Conservation (phyloP, 2,797 vertebrate genomes). For the Enteromius paludinosus region DNA sequence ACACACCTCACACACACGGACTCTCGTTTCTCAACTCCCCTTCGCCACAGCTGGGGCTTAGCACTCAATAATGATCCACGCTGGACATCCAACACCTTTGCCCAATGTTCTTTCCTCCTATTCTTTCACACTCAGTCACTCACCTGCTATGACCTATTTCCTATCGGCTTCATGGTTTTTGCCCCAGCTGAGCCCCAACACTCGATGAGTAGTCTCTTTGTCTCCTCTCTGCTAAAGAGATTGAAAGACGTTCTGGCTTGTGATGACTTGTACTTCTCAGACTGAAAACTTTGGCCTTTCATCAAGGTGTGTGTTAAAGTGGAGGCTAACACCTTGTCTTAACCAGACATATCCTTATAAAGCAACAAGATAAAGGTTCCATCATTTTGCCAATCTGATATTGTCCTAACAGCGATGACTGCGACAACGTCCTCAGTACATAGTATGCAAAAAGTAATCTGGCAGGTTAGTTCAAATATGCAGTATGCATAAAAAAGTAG, state of each 20-base stretch:
- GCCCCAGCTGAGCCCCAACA: slow-evolving; percentile 75
- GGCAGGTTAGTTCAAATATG: not conserved
- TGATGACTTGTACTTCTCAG: slow-evolving; percentile 27
- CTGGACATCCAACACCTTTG: slow-evolving; percentile 62
- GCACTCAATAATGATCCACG: slow-evolving; percentile 72
- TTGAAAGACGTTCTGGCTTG: slow-evolving; percentile 21
- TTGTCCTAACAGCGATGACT: not conserved
- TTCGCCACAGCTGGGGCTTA: slow-evolving; percentile 68
- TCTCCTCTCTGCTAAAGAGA: slow-evolving; percentile 16
- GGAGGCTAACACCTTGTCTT: slow-evolving; percentile 13
- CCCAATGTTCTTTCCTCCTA: slow-evolving; percentile 45
- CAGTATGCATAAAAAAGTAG: too few relatives aligned
- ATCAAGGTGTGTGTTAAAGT: slow-evolving; percentile 23
- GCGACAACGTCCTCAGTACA: not conserved
- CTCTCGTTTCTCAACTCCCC: slow-evolving; percentile 56
- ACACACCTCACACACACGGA: slow-evolving; percentile 28
- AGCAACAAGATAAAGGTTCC: not conserved
- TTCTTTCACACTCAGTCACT: slow-evolving; percentile 51
- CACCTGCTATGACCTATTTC: slow-evolving; percentile 78
- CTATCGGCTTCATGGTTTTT: slow-evolving; percentile 66
- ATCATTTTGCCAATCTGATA: not conserved
- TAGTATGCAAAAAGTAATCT: not conserved
- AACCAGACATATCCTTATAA: not conserved
- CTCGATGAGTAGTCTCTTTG: slow-evolving; percentile 48
- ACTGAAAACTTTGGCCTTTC: slow-evolving; percentile 25